Evolutionary conservation across 2,888 invertebrate species (phyloP), one percentile per base, ranked within the genome.

Genomic region (Hydraecia micacea): DNA sequence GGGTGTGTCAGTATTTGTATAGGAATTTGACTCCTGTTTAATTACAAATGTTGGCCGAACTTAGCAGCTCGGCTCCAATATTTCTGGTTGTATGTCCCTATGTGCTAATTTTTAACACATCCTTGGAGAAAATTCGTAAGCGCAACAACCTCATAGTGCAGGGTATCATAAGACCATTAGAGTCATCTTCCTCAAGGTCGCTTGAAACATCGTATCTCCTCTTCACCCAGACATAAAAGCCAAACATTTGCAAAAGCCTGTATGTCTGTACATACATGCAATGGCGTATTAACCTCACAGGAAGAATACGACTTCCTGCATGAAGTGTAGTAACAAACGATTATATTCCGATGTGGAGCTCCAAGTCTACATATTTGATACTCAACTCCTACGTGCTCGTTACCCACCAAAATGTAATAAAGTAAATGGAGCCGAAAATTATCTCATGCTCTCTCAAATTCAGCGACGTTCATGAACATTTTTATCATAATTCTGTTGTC

Each of bases 361-460:
- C 62, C 62, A 39, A 79, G 76, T 71, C 77, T 81, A 81, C 81
- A 88, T 89, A 86, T 87, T 85, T 87, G 77, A 87, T 87, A 85
- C 85, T 77, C 78, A 67, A 69, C 68, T 73, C 65, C 76, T 88
- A 88, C 85, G 88, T 88, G 87, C 88, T 91, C 87, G 89, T 91
- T 92, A 90, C 89, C 89, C 88, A 89, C 90, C 91, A 87, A 90
- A 91, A 93, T 89, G 91, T 93, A 93, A 94, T 93, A 93, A 93
- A 92, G 91, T 92, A 93, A 94, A 93, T 93, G 93, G 93, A 92
- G 92, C 91, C 89, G 90, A 92, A 93, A 93, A 94, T 94, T 92
- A 93, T 92, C 89, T 91, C 90, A 88, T 89, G 89, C 86, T 86
- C 87, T 90, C 88, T 89, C 87, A 89, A 91, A 92, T 91, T 91